Evolutionary conservation across 2,113 vertebrate species (phyloP).

Genomic region (Syngnathus scovelli): DNA sequence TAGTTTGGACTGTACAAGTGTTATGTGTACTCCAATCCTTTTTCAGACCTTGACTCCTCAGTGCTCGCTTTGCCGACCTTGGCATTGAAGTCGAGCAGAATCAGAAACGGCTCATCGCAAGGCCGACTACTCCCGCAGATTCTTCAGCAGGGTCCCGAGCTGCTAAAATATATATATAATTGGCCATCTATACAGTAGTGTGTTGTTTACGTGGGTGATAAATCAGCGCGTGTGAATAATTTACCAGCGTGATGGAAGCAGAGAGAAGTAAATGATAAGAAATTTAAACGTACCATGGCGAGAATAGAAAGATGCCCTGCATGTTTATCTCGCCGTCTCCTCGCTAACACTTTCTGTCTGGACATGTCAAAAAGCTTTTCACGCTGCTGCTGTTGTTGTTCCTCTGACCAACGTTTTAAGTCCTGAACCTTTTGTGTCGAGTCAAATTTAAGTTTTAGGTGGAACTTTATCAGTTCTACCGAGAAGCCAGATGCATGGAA

Average conservation of each 20-base stretch:
- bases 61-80: conserved; percentile 7
- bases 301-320: not conserved
- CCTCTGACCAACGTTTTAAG: not conserved
- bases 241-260: not conserved
- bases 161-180: no score
- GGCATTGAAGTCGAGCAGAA: conserved; percentile 4
- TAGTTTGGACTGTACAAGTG: not conserved
- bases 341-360: not conserved
- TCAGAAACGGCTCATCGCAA: not conserved
- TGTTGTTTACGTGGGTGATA: not conserved
- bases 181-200: not conserved
- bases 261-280: not conserved
- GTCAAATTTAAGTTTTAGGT: not conserved
- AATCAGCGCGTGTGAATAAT: conserved; percentile 1
- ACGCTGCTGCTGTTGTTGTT: not conserved
- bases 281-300: not conserved
- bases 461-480: not conserved
- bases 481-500: no score
- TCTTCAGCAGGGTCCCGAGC: not conserved
- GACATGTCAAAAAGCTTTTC: not conserved
- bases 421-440: not conserved
- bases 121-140: not conserved
- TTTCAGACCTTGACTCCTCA: conserved; percentile 18
- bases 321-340: not conserved
- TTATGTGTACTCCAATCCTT: conserved; percentile 4